These are phyloP conservation scores for Tinea semifulvella DNA, from an alignment of 2,888 invertebrate species.

Conservation along the genomic window DNA sequence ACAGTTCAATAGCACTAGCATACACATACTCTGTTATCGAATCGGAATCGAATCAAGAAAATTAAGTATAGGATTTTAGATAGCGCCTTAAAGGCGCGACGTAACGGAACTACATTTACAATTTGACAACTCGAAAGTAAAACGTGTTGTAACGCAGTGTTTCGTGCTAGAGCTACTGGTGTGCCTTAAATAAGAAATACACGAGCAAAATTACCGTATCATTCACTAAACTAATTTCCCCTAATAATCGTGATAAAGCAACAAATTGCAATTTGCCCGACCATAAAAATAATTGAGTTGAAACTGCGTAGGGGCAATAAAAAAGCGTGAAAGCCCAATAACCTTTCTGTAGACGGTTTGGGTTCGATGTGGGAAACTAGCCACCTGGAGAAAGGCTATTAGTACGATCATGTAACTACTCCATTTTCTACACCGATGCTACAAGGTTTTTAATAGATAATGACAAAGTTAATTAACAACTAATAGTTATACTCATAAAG, in stretches of 20 bases:
- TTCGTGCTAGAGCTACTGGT: too few species aligned
- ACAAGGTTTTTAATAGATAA: not conserved
- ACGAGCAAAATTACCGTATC: too few species aligned
- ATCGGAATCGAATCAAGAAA: too few species aligned
- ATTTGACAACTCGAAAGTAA: too few species aligned
- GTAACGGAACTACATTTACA: too few species aligned
- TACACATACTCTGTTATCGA: too few species aligned
- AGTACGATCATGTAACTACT: constrained; percentile 23
- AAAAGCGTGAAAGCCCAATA: constrained; percentile 64
- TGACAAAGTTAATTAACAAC: not conserved
- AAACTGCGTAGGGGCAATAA: constrained; percentile 64
- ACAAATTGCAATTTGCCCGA: constrained; percentile 63
- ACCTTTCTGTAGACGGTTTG: constrained; percentile 43
- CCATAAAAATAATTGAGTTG: constrained; percentile 67
- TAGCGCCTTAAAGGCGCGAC: too few species aligned
- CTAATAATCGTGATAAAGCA: constrained; percentile 63
- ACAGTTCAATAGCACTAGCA: too few species aligned
- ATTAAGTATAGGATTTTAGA: too few species aligned
- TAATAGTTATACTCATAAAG: too few species aligned
- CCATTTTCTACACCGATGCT: not conserved
- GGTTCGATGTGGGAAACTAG: constrained; percentile 43
- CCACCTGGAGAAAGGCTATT: constrained; percentile 55
- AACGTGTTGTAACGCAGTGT: too few species aligned
- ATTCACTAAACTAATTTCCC: constrained; percentile 57
- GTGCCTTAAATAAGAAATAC: too few species aligned